A percentile compares a stretch with the other conserved stretches of the same genome.
phyloP scores from a whole-genome alignment of 2,113 vertebrate species.

The Podarcis raffonei region DNA sequence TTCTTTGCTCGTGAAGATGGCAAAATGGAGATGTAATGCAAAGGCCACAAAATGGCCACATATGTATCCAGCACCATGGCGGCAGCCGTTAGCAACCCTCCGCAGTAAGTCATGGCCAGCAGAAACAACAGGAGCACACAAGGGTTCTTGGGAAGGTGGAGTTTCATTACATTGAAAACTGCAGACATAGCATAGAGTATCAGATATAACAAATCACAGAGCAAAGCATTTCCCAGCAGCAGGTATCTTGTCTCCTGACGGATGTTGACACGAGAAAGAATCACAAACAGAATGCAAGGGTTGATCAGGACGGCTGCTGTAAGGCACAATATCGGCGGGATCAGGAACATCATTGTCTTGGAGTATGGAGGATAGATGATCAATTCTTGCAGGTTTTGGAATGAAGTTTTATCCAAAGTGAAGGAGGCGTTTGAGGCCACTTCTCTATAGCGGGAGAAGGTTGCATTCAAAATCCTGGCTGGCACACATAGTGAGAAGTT shows the following conservation, averaged over 20 bases:
- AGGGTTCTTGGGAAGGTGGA: slow-evolving; percentile 65
- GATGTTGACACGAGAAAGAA: slow-evolving; percentile 71
- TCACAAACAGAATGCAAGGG: slow-evolving; percentile 76
- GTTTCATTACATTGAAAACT: slow-evolving; percentile 64
- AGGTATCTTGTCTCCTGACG: slow-evolving; percentile 81
- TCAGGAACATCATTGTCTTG: slow-evolving; percentile 70
- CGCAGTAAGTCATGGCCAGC: slow-evolving; percentile 72
- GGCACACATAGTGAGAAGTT: slow-evolving; percentile 34
- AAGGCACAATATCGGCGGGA: slow-evolving; percentile 74
- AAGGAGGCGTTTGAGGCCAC: slow-evolving; percentile 37
- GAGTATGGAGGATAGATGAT: slow-evolving; percentile 45
- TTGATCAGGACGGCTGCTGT: slow-evolving; percentile 67
- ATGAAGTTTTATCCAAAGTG: background rate
- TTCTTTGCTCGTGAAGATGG: slow-evolving; percentile 70
- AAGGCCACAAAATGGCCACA: slow-evolving; percentile 76
- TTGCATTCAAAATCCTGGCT: slow-evolving; percentile 22
- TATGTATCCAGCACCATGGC: slow-evolving; percentile 79
- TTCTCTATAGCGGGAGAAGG: background rate
- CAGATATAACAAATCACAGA: slow-evolving; percentile 80
- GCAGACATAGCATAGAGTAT: slow-evolving; percentile 71
- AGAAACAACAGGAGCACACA: slow-evolving; percentile 76
- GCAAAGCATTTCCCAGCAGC: slow-evolving; percentile 78
- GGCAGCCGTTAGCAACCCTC: slow-evolving; percentile 76
- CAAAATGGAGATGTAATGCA: slow-evolving; percentile 74
- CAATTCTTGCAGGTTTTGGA: slow-evolving; percentile 68